phyloP scores from a whole-genome alignment of 2,113 vertebrate species.

The Microtus montanus region DNA sequence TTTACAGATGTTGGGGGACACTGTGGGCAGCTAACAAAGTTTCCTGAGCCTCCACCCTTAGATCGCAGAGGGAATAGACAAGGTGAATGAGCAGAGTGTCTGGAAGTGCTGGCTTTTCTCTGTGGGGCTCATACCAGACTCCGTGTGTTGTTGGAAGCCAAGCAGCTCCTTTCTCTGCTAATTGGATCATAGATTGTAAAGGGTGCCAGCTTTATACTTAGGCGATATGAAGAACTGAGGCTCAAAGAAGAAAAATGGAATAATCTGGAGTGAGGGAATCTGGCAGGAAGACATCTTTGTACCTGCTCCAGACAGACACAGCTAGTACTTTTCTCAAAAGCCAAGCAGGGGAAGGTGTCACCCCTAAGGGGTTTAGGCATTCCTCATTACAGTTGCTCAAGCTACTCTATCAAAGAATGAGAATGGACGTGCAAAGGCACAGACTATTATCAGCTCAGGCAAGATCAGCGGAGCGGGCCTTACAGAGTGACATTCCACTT shows the following conservation, averaged over 20 bases:
- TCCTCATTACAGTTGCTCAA: not conserved
- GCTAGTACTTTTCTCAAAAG: slow-evolving; percentile 12
- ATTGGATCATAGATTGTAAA: slow-evolving; percentile 73
- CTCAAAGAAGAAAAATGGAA: slow-evolving; percentile 63
- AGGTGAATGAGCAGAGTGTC: not conserved
- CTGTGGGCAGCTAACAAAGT: not conserved
- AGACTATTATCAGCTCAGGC: not conserved
- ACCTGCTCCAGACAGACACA: not conserved
- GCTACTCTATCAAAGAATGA: not conserved
- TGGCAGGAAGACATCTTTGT: slow-evolving; percentile 39
- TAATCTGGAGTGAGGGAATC: slow-evolving; percentile 27
- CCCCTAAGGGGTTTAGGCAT: not conserved
- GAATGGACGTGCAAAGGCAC: slow-evolving; percentile 6
- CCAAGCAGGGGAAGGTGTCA: not conserved
- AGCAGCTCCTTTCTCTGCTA: slow-evolving; percentile 66
- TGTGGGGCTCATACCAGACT: slow-evolving; percentile 51
- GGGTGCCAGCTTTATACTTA: slow-evolving; percentile 63
- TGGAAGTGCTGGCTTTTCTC: slow-evolving; percentile 45
- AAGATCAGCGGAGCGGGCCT: not conserved
- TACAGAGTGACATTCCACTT: not conserved
- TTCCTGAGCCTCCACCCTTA: slow-evolving; percentile 23
- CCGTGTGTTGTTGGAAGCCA: slow-evolving; percentile 45
- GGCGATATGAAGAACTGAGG: not conserved
- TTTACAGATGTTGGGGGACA: not conserved
- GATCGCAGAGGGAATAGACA: slow-evolving; percentile 48